Evolutionary conservation across 2,888 invertebrate species (phyloP).

Genomic region (Salticus scenicus): DNA sequence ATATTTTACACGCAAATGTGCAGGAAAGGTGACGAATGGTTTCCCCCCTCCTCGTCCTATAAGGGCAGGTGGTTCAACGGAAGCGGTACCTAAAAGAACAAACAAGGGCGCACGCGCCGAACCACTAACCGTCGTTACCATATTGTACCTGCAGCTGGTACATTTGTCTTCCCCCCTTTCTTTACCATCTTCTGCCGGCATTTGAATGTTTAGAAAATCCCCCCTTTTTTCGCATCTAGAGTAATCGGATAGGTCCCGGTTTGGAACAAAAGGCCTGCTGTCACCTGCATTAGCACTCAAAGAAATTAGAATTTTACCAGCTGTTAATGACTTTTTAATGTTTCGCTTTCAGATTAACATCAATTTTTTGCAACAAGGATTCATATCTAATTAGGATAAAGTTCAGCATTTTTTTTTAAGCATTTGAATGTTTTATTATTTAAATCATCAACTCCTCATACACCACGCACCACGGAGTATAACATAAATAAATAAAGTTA

Average conservation of each 20-base stretch:
- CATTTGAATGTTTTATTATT: too few species aligned
- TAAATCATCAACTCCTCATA: too few species aligned
- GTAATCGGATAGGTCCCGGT: slow-evolving; percentile 58
- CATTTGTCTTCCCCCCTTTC: slow-evolving; percentile 20
- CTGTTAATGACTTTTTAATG: slow-evolving; percentile 37
- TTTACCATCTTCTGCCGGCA: slow-evolving; percentile 50
- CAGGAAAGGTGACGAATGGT: slow-evolving; percentile 23
- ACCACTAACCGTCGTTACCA: slow-evolving; percentile 62
- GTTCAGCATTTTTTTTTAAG: too few species aligned
- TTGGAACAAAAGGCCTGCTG: slow-evolving; percentile 32
- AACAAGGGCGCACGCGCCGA: slow-evolving; percentile 64
- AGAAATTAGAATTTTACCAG: slow-evolving; percentile 46
- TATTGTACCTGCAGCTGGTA: slow-evolving; percentile 65
- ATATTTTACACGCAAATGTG: neutral
- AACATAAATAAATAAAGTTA: too few species aligned
- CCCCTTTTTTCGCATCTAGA: neutral
- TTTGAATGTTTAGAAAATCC: slow-evolving; percentile 24
- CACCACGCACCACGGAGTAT: too few species aligned
- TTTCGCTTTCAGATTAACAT: neutral
- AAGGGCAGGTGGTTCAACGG: slow-evolving; percentile 59
- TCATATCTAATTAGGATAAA: too few species aligned
- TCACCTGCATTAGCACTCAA: slow-evolving; percentile 40
- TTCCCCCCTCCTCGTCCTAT: neutral
- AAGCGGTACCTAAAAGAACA: slow-evolving; percentile 62
- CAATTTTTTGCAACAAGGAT: too few species aligned